Percentiles rank a stretch among this genome's conserved stretches.
These are phyloP conservation scores for Halcyon smyrnensis DNA, from an alignment of 2,797 vertebrate genomes.

Conservation along the genomic window DNA sequence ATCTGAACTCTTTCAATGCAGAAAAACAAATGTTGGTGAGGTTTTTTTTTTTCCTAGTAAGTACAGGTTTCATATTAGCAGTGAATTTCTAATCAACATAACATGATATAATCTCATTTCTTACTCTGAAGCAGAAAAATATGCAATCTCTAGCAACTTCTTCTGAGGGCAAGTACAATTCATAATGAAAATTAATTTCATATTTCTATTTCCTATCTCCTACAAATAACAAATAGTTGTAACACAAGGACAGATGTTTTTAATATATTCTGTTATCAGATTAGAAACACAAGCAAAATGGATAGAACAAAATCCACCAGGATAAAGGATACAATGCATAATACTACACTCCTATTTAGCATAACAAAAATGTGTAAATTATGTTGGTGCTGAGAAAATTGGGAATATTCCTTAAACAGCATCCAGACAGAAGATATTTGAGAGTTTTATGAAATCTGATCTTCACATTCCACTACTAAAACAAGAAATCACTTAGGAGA, in stretches of 20 bases:
- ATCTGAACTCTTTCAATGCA: neutral
- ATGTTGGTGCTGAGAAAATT: neutral
- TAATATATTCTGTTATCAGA: constrained; percentile 48
- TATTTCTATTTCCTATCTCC: constrained; percentile 45
- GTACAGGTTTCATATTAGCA: constrained; percentile 39
- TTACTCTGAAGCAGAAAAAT: constrained; percentile 43
- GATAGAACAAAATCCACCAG: neutral
- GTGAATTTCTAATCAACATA: constrained; percentile 64
- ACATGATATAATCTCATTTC: constrained; percentile 65
- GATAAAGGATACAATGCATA: neutral
- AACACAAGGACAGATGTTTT: constrained; percentile 33
- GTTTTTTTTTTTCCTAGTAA: neutral
- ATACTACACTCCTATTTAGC: constrained; percentile 12
- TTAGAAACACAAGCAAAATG: constrained; percentile 34
- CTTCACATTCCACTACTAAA: neutral
- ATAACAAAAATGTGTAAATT: constrained; percentile 33
- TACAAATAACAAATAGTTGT: constrained; percentile 66
- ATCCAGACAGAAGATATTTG: neutral
- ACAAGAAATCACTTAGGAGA: neutral
- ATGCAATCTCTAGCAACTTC: constrained; percentile 52
- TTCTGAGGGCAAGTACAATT: constrained; percentile 55
- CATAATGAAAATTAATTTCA: constrained; percentile 65
- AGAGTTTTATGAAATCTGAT: constrained; percentile 4
- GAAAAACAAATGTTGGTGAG: neutral
- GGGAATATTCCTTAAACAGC: neutral